These are phyloP conservation scores for Merops nubicus DNA, from an alignment of 2,113 vertebrate species.

Conservation along the genomic window DNA sequence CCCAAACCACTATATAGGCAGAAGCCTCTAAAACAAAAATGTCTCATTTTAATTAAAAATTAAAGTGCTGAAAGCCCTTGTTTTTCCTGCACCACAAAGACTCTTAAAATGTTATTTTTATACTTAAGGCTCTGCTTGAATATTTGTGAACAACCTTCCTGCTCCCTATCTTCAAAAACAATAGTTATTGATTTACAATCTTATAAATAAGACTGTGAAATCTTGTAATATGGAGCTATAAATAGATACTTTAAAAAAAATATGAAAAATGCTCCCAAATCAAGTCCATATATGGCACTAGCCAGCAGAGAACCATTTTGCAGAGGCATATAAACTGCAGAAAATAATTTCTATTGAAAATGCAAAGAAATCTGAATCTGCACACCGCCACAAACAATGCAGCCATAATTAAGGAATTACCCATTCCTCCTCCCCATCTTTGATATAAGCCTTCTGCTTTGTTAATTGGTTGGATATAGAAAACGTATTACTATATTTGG, in stretches of 20 bases:
- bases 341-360: slow-evolving; percentile 51
- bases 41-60: slow-evolving; percentile 26
- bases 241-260: slow-evolving; percentile 3
- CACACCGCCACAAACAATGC: not conserved
- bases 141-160: not conserved
- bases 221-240: not conserved
- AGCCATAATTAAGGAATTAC: slow-evolving; percentile 43
- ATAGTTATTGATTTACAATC: slow-evolving; percentile 29
- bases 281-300: slow-evolving; percentile 32
- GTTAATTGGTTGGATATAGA: slow-evolving; percentile 33
- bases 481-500: slow-evolving; percentile 51
- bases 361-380: not conserved
- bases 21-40: not conserved
- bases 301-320: slow-evolving; percentile 4
- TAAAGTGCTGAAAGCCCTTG: not conserved
- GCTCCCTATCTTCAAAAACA: not conserved
- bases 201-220: not conserved
- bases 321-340: not conserved
- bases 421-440: slow-evolving; percentile 26
- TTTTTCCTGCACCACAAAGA: not conserved
- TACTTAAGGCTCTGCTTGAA: not conserved
- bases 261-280: slow-evolving; percentile 9
- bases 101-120: not conserved
- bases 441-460: slow-evolving; percentile 19
- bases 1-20: not conserved